phyloP scores from a whole-genome alignment of 1,140 invertebrate species.

The Cyrtorhinus lividipennis region DNA sequence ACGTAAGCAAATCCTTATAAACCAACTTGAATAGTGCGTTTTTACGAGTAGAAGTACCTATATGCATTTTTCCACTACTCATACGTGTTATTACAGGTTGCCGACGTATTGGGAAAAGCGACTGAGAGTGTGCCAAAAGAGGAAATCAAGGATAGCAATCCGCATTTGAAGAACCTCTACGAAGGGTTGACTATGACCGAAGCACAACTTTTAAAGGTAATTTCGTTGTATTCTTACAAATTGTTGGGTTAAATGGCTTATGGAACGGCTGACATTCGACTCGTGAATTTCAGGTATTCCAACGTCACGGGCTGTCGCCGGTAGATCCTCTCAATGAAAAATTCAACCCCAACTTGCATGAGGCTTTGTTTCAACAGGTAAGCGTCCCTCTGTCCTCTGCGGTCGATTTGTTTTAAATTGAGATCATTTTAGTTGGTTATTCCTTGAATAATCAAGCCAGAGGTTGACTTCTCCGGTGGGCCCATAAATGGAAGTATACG shows the following conservation, averaged over 20 bases:
- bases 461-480: too few species aligned
- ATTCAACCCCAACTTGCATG: constrained; percentile 93
- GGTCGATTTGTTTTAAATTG: too few species aligned
- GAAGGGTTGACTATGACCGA: constrained; percentile 86
- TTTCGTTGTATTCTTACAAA: too few species aligned
- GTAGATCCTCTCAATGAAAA: constrained; percentile 83
- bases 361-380: constrained; percentile 88
- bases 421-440: too few species aligned
- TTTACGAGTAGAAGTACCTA: too few species aligned
- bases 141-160: constrained; percentile 55
- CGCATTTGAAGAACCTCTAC: constrained; percentile 72
- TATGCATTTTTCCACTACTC: not conserved
- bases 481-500: too few species aligned
- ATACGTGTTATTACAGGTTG: constrained; percentile 46
- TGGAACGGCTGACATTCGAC: too few species aligned
- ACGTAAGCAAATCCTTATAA: too few species aligned
- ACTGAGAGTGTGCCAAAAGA: constrained; percentile 79
- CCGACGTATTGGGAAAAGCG: constrained; percentile 78
- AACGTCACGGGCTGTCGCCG: constrained; percentile 69
- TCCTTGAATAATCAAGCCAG: too few species aligned
- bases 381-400: too few species aligned
- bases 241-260: too few species aligned
- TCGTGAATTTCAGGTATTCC: constrained; percentile 83
- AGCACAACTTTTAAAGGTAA: constrained; percentile 57
- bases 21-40: too few species aligned